Conservation (phyloP, 2,797 vertebrate genomes). For the Rhinophrynus dorsalis region DNA sequence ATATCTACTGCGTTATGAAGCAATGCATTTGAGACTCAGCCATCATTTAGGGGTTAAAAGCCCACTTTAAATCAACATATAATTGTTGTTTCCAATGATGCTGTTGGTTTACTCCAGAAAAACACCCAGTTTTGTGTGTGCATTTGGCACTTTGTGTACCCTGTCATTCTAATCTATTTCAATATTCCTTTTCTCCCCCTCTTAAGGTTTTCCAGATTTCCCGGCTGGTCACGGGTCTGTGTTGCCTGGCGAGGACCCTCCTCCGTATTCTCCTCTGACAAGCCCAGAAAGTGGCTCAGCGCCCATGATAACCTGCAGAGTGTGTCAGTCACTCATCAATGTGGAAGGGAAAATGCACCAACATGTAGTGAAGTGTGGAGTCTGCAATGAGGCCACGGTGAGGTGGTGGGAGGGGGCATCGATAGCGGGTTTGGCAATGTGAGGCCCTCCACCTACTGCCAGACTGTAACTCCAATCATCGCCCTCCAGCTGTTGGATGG, state of each 20-base stretch:
- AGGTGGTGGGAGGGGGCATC: conserved; percentile 52
- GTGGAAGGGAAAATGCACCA: conserved; percentile 82
- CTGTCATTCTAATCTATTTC: not conserved
- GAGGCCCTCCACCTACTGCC: too few relatives aligned
- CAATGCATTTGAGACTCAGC: too few relatives aligned
- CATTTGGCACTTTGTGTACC: not conserved
- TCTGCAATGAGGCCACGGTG: conserved; percentile 92
- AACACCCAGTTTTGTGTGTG: not conserved
- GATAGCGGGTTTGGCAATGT: too few relatives aligned
- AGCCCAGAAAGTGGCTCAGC: conserved; percentile 88
- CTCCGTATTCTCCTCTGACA: conserved; percentile 86
- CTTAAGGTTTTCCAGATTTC: conserved; percentile 78
- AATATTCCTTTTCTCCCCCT: not conserved
- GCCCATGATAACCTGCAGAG: conserved; percentile 87
- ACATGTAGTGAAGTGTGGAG: conserved; percentile 89
- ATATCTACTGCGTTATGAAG: too few relatives aligned
- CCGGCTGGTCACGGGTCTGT: conserved; percentile 77
- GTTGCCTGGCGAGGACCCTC: conserved; percentile 83
- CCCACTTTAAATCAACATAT: too few relatives aligned
- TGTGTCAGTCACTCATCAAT: conserved; percentile 90
- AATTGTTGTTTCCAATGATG: too few relatives aligned
- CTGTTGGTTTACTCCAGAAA: not conserved
- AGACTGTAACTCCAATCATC: too few relatives aligned
- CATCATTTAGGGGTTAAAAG: too few relatives aligned
- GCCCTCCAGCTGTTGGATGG: too few relatives aligned